Evolutionary conservation across 2,888 invertebrate genomes (phyloP).

Genomic region (Melinaea menophilus): DNA sequence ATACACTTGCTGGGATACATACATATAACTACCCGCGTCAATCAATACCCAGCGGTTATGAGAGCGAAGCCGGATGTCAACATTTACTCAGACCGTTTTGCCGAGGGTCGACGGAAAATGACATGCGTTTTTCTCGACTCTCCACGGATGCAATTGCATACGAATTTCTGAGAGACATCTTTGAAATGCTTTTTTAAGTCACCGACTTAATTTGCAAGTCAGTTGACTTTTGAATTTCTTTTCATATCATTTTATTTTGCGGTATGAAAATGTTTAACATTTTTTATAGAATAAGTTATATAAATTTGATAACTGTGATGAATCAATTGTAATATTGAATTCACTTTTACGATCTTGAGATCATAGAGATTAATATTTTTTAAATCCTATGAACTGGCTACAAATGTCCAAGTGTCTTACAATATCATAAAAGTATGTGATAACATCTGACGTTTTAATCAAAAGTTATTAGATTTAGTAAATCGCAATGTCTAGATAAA

Average conservation of each 20-base stretch:
- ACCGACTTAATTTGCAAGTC: constrained; percentile 29
- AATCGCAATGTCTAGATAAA: no score
- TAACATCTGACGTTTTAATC: no score
- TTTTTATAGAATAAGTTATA: background rate
- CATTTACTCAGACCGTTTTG: constrained; percentile 65
- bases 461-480: no score
- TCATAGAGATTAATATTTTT: no score
- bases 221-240: constrained; percentile 21
- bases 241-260: constrained; percentile 20
- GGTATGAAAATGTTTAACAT: background rate
- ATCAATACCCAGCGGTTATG: constrained; percentile 25
- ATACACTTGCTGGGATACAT: constrained; percentile 18
- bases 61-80: constrained; percentile 58
- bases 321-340: no score
- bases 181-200: constrained; percentile 31
- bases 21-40: constrained; percentile 10
- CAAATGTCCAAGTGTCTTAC: no score
- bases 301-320: no score
- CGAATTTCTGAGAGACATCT: constrained; percentile 37
- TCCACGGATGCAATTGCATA: constrained; percentile 53
- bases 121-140: constrained; percentile 54
- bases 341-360: no score
- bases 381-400: no score
- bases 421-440: no score
- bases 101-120: constrained; percentile 59